Conservation (phyloP, 2,113 vertebrate species). For the Colossoma macropomum region DNA sequence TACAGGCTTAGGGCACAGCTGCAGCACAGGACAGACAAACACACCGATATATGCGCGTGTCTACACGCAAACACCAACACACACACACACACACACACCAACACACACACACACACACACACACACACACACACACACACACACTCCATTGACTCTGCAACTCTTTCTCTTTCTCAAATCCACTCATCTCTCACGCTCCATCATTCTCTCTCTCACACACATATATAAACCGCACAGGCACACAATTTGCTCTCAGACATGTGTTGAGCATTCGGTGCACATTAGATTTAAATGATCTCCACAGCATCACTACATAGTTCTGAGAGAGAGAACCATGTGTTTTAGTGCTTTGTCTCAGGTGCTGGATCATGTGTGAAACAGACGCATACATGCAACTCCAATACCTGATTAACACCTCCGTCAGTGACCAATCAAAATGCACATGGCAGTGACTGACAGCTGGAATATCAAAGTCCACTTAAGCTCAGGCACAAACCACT, state of each 20-base stretch:
- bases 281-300: conserved; percentile 32
- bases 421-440: conserved; percentile 24
- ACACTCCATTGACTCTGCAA: not conserved
- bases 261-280: conserved; percentile 24
- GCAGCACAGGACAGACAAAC: conserved; percentile 54
- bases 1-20: conserved; percentile 70
- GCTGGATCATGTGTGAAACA: conserved; percentile 17
- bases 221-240: conserved; percentile 27
- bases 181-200: not conserved
- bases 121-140: conserved; percentile 34
- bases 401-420: not conserved
- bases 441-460: conserved; percentile 25
- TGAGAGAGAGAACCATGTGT: conserved; percentile 30
- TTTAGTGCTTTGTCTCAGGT: conserved; percentile 24
- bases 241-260: conserved; percentile 17
- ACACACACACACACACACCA: conserved; percentile 20
- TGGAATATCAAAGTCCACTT: conserved; percentile 28
- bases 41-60: not conserved
- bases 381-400: not conserved
- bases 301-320: conserved; percentile 17
- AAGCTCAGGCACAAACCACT: not conserved
- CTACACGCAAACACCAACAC: no score
- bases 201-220: not conserved
- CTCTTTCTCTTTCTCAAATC: not conserved
- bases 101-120: conserved; percentile 21